phyloP scores from a whole-genome alignment of 2,888 invertebrate genomes.

The Shargacucullia verbasci region DNA sequence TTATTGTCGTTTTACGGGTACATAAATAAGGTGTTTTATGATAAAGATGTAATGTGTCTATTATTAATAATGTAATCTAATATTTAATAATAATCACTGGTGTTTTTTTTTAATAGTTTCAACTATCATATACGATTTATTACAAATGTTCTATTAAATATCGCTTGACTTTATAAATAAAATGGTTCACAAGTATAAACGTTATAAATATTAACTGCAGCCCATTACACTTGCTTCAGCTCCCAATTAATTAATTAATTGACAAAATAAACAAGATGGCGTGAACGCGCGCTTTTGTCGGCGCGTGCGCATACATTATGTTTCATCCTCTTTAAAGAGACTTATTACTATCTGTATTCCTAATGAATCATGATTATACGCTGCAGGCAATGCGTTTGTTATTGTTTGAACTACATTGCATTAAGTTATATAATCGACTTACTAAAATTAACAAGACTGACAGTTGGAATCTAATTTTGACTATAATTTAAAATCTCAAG shows the following conservation, averaged over 20 bases:
- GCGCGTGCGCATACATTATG: constrained; percentile 61
- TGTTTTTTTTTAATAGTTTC: background rate
- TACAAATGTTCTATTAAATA: constrained; percentile 25
- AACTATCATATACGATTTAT: constrained; percentile 7
- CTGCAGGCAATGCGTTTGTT: constrained; percentile 42
- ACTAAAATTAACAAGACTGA: too few relatives aligned
- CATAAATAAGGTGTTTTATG: constrained; percentile 43
- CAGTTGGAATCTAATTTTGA: too few relatives aligned
- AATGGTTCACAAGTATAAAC: background rate
- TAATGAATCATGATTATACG: constrained; percentile 63
- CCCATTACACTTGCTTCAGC: constrained; percentile 26
- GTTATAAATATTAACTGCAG: constrained; percentile 15
- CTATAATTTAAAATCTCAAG: too few relatives aligned
- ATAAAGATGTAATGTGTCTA: constrained; percentile 35
- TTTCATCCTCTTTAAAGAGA: constrained; percentile 59
- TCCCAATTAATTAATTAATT: constrained; percentile 57
- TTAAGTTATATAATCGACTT: too few relatives aligned
- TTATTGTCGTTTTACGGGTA: constrained; percentile 27
- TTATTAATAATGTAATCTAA: constrained; percentile 20
- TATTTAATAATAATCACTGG: constrained; percentile 12
- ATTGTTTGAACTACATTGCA: too few relatives aligned
- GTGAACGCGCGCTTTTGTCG: constrained; percentile 61
- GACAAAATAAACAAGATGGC: constrained; percentile 65
- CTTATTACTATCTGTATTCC: constrained; percentile 51
- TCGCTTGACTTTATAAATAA: constrained; percentile 18